Evolutionary conservation across 2,797 vertebrate species (phyloP).

Genomic region (Pempheris klunzingeri): DNA sequence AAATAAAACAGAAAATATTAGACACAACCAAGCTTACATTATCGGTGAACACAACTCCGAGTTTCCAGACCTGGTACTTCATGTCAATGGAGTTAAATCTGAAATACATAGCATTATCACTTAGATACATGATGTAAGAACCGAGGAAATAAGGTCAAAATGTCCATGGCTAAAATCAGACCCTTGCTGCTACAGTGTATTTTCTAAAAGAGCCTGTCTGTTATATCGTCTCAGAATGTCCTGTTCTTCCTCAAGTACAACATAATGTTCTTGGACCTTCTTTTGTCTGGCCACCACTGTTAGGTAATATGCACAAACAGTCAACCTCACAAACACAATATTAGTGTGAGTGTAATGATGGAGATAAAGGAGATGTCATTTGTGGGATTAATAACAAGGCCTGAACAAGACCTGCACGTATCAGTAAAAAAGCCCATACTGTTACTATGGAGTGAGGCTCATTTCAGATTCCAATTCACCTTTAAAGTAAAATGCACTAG

Average conservation of each 20-base stretch:
- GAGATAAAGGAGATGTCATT: conserved; percentile 31
- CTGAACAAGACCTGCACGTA: conserved; percentile 8
- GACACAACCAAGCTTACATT: conserved; percentile 73
- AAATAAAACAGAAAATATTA: conserved; percentile 12
- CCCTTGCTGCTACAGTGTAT: conserved; percentile 33
- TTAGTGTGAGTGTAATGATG: background rate
- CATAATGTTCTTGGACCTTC: conserved; percentile 51
- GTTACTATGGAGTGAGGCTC: too few relatives aligned
- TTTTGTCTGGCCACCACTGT: conserved; percentile 36
- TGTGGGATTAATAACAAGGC: conserved; percentile 1
- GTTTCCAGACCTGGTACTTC: conserved; percentile 87
- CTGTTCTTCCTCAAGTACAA: conserved; percentile 67
- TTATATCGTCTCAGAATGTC: conserved; percentile 54
- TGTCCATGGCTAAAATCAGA: conserved; percentile 50
- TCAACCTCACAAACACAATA: conserved; percentile 23
- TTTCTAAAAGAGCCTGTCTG: conserved; percentile 32
- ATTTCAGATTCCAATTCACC: conserved; percentile 26
- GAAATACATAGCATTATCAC: conserved; percentile 45
- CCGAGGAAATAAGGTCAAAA: conserved; percentile 43
- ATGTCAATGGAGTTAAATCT: conserved; percentile 80
- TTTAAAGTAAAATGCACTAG: conserved; percentile 14
- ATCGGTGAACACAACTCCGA: conserved; percentile 85
- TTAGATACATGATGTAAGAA: conserved; percentile 20
- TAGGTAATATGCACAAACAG: conserved; percentile 23
- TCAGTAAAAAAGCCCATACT: conserved; percentile 17